These are phyloP conservation scores for Branchinecta sandiegonensis DNA, from an alignment of 2,888 invertebrate genomes.

Conservation along the genomic window DNA sequence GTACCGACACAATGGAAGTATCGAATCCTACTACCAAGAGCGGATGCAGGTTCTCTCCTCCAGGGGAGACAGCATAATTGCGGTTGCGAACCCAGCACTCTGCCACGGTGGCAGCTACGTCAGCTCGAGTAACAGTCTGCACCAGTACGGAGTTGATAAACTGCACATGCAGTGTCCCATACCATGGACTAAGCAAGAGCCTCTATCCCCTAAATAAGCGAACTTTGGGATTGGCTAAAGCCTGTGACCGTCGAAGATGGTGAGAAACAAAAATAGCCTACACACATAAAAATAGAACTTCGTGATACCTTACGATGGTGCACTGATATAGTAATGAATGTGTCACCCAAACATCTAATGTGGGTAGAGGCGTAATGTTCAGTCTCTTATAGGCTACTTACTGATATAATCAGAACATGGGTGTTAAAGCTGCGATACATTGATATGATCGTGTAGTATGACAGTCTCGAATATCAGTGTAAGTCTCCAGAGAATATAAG, in stretches of 20 bases:
- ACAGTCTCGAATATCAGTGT: too few relatives aligned
- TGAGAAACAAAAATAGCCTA: too few relatives aligned
- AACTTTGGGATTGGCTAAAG: background rate
- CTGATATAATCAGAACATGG: conserved; percentile 1
- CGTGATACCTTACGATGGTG: too few relatives aligned
- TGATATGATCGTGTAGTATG: too few relatives aligned
- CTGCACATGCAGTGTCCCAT: background rate
- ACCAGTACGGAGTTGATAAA: background rate
- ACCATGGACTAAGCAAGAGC: conserved; percentile 1
- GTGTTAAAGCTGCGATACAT: too few relatives aligned
- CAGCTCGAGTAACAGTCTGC: background rate
- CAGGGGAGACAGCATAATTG: conserved; percentile 71
- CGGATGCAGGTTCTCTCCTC: conserved; percentile 58
- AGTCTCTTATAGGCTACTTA: background rate
- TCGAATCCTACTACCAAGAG: background rate
- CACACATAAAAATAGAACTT: too few relatives aligned
- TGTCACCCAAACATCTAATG: too few relatives aligned
- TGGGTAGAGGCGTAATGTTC: too few relatives aligned
- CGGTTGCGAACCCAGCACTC: conserved; percentile 72
- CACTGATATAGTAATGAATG: too few relatives aligned
- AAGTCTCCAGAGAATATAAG: background rate
- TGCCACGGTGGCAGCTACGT: background rate
- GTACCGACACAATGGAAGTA: background rate
- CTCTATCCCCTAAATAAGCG: background rate
- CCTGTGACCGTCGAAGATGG: background rate